Evolutionary conservation across 2,888 invertebrate genomes (phyloP).

Genomic region (Sarcophaga caerulescens): DNA sequence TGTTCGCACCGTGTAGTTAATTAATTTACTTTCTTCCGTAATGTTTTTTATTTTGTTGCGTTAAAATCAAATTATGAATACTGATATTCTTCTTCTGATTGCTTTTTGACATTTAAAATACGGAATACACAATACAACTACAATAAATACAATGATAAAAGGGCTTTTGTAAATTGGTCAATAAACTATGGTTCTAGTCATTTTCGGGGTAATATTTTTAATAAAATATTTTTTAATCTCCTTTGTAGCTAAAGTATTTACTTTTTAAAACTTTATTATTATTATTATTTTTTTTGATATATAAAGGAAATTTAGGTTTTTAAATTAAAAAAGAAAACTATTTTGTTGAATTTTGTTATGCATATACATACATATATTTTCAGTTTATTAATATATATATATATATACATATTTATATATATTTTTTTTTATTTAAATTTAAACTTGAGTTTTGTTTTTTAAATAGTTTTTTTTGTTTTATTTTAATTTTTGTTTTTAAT

Average conservation of each 20-base stretch:
- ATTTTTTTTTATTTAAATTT: constrained; percentile 59
- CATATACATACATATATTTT: constrained; percentile 31
- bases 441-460: constrained; percentile 11
- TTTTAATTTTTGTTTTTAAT: constrained; percentile 71
- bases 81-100: too few relatives aligned
- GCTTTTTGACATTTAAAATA: too few relatives aligned
- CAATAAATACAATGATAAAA: too few relatives aligned
- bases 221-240: constrained; percentile 30
- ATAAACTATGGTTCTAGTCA: too few relatives aligned
- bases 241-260: constrained; percentile 62
- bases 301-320: constrained; percentile 21
- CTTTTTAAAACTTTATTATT: constrained; percentile 54
- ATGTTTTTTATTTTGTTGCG: too few relatives aligned
- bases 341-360: constrained; percentile 68
- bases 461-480: constrained; percentile 72
- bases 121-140: too few relatives aligned
- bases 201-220: neutral
- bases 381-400: constrained; percentile 58
- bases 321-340: constrained; percentile 37
- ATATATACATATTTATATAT: constrained; percentile 19
- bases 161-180: too few relatives aligned
- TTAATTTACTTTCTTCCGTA: too few relatives aligned
- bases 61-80: too few relatives aligned
- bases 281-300: constrained; percentile 29
- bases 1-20: too few relatives aligned